phyloP scores from a whole-genome alignment of 2,113 vertebrate genomes.

The Pao palembangensis region DNA sequence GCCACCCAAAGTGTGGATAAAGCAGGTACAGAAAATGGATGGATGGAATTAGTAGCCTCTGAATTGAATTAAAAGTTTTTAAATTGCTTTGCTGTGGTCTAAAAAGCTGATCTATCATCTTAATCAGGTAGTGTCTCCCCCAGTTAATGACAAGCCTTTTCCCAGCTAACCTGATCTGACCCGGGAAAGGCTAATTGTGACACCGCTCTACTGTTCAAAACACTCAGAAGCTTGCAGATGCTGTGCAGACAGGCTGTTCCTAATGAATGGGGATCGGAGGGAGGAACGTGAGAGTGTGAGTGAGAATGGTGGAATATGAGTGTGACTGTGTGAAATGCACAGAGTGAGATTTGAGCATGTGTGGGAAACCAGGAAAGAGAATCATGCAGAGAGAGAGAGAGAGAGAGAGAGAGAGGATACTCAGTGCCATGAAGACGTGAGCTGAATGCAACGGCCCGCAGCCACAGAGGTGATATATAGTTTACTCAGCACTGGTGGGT shows the following conservation, averaged over 20 bases:
- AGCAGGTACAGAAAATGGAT: no score
- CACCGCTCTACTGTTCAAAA: no score
- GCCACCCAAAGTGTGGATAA: no score
- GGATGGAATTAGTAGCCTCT: no score
- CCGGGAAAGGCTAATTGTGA: no score
- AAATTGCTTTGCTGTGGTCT: no score
- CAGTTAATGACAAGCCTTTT: no score
- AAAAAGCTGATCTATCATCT: no score
- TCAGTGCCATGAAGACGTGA: conserved; percentile 64
- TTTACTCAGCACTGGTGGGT: conserved; percentile 68
- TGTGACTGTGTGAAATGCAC: conserved; percentile 38
- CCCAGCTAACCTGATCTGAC: no score
- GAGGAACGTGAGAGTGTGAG: conserved; percentile 4
- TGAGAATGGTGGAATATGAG: conserved; percentile 18
- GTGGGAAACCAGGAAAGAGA: conserved; percentile 38
- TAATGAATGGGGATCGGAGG: conserved; percentile 20
- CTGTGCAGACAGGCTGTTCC: conserved; percentile 10
- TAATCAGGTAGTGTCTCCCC: no score
- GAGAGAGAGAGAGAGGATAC: conserved; percentile 28
- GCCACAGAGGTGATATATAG: conserved; percentile 69
- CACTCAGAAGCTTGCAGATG: not conserved
- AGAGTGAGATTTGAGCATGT: conserved; percentile 47
- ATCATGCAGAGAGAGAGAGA: conserved; percentile 22
- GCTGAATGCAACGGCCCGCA: conserved; percentile 54
- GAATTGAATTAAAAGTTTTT: no score